Conservation (phyloP, 2,888 invertebrate species). For the Phengaris arion region DNA sequence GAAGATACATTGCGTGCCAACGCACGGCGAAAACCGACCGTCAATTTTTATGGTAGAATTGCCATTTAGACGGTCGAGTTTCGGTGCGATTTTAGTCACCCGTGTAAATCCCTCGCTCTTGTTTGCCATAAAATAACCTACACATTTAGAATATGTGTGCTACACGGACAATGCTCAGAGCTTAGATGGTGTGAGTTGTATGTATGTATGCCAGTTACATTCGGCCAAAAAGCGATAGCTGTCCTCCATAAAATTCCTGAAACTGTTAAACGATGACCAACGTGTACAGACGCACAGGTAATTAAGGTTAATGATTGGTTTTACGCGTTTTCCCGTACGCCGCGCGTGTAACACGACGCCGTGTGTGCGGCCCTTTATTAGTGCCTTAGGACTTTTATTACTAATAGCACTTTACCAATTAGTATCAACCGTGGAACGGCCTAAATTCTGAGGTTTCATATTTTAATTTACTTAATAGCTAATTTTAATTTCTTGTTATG, state of each 20-base stretch:
- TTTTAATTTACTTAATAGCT: neutral
- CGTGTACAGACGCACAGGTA: conserved; percentile 52
- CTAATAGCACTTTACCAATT: conserved; percentile 60
- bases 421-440: conserved; percentile 34
- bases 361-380: conserved; percentile 58
- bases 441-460: neutral
- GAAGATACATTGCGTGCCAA: no score
- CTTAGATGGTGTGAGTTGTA: no score
- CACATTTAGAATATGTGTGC: no score
- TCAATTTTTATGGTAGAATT: no score
- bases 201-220: neutral
- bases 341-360: conserved; percentile 35
- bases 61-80: no score
- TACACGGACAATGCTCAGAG: no score
- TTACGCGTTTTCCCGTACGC: conserved; percentile 56
- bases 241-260: conserved; percentile 9
- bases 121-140: no score
- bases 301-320: conserved; percentile 67
- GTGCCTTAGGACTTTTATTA: conserved; percentile 60
- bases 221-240: neutral
- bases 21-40: no score
- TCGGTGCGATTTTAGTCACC: no score
- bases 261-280: conserved; percentile 33
- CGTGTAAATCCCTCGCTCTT: no score
- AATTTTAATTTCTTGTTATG: neutral